These are phyloP conservation scores for Prostheceraeus crozeri DNA, from an alignment of 2,888 invertebrate genomes.

Conservation along the genomic window DNA sequence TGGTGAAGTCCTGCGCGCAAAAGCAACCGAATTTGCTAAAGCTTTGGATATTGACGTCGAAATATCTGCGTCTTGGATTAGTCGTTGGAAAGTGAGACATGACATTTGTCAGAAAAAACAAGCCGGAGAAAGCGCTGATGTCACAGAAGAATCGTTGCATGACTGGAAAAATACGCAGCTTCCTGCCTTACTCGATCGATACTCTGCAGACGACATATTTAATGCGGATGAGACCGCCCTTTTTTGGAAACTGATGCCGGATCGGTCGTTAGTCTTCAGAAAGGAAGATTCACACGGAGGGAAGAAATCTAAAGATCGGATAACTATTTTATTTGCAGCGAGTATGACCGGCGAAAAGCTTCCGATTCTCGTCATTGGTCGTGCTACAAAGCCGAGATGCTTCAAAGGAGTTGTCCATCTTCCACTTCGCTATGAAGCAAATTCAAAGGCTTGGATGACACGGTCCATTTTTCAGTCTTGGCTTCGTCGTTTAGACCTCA, in stretches of 20 bases:
- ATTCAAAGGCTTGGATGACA: slow-evolving; percentile 23
- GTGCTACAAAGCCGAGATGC: slow-evolving; percentile 9
- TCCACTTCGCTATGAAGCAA: neutral
- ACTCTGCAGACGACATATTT: slow-evolving; percentile 8
- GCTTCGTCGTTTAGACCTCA: no score
- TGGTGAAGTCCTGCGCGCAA: neutral
- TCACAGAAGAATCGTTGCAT: neutral
- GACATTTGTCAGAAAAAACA: neutral
- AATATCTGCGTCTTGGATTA: no score
- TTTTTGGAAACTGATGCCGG: slow-evolving; percentile 23
- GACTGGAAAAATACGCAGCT: neutral
- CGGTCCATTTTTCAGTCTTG: no score
- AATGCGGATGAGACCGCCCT: slow-evolving; percentile 9
- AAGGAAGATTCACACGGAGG: slow-evolving; percentile 17
- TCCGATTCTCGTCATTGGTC: neutral
- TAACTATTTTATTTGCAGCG: neutral
- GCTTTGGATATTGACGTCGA: no score
- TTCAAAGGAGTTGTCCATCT: slow-evolving; percentile 29
- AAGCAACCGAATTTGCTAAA: no score
- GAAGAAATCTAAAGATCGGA: slow-evolving; percentile 14
- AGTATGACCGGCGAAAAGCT: slow-evolving; percentile 7
- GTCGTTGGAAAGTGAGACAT: neutral
- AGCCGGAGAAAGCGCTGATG: neutral
- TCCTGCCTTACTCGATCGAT: no score
- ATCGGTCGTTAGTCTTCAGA: slow-evolving; percentile 1